Percentiles rank a stretch among this genome's conserved stretches.
These are phyloP conservation scores for Teleogryllus occipitalis DNA, from an alignment of 1,140 invertebrate genomes.

Conservation along the genomic window DNA sequence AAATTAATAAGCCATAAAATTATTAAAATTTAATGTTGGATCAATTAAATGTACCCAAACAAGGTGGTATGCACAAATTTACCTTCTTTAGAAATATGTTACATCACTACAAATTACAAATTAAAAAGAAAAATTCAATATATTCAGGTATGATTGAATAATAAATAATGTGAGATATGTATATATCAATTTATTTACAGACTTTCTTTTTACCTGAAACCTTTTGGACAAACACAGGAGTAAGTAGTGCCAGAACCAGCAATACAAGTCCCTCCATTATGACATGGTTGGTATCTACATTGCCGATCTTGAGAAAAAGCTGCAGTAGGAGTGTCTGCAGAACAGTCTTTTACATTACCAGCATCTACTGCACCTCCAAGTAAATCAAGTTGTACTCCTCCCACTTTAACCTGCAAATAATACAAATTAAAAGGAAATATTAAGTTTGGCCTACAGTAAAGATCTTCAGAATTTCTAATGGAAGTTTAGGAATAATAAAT, in stretches of 20 bases:
- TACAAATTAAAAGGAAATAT: background rate
- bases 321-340: conserved; percentile 28
- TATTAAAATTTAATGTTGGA: no score
- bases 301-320: conserved; percentile 22
- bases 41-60: no score
- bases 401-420: conserved; percentile 49
- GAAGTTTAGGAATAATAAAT: no score
- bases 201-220: conserved; percentile 34
- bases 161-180: no score
- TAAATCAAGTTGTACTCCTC: conserved; percentile 50
- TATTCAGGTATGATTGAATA: no score
- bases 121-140: no score
- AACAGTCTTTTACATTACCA: conserved; percentile 67
- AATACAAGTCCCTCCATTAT: conserved; percentile 47
- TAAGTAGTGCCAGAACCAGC: conserved; percentile 36
- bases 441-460: no score
- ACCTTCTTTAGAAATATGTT: no score
- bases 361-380: conserved; percentile 58
- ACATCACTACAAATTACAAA: no score
- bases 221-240: conserved; percentile 44
- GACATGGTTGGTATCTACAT: conserved; percentile 48
- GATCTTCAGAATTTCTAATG: no score
- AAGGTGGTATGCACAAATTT: no score
- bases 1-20: no score
- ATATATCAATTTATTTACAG: background rate